These are phyloP conservation scores for Mungos mungo DNA, from an alignment of 2,113 vertebrate genomes.

Conservation along the genomic window DNA sequence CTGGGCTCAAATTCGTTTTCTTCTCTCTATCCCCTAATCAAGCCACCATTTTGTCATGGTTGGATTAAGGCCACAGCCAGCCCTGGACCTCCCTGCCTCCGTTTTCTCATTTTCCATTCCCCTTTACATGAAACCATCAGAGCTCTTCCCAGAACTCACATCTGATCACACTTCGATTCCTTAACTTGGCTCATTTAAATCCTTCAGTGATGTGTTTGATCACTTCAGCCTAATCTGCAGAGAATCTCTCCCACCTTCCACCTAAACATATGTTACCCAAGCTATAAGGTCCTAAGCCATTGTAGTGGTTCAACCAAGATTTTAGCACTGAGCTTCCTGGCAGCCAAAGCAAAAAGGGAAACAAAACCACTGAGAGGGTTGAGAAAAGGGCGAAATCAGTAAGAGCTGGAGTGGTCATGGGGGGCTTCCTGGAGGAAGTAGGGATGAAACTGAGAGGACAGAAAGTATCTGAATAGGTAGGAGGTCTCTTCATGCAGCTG, in stretches of 20 bases:
- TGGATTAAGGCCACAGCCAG: background rate
- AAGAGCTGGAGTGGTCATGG: background rate
- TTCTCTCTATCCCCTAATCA: background rate
- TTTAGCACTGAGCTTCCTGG: conserved; percentile 30
- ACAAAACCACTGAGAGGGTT: background rate
- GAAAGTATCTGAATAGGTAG: background rate
- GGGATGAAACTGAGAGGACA: background rate
- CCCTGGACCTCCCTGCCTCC: background rate
- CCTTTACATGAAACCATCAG: background rate
- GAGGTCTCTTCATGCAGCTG: background rate
- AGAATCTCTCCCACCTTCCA: background rate
- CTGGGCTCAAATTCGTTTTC: background rate
- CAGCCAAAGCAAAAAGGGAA: conserved; percentile 31
- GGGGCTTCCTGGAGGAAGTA: background rate
- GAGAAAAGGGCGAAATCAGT: background rate
- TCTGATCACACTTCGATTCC: background rate
- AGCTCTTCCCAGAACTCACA: background rate
- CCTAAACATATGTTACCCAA: background rate
- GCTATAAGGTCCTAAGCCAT: background rate
- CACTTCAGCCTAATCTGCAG: background rate
- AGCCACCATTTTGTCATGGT: background rate
- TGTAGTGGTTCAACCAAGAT: background rate
- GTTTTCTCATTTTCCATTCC: background rate
- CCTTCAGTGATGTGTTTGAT: background rate
- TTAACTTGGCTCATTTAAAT: background rate